Conservation (phyloP, 2,888 invertebrate species). For the Zhengitettix transpicula region DNA sequence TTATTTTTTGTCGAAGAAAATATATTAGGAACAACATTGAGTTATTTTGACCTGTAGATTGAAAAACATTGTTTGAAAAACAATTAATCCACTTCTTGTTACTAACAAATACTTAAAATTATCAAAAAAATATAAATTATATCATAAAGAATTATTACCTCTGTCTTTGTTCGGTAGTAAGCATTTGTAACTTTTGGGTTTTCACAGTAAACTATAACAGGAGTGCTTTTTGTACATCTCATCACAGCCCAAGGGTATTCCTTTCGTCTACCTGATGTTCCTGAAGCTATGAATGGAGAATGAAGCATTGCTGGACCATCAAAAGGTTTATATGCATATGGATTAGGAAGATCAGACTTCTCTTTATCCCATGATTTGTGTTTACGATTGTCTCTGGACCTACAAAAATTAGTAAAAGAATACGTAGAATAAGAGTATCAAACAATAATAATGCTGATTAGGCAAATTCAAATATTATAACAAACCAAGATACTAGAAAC, state of each 20-base stretch:
- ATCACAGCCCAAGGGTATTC: constrained; percentile 5
- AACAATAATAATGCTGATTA: too few species aligned
- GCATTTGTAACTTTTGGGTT: constrained; percentile 4
- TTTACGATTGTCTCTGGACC: not conserved
- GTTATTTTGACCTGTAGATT: too few species aligned
- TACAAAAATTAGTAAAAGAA: not conserved
- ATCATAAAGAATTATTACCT: not conserved
- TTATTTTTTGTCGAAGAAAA: too few species aligned
- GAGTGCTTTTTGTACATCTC: constrained; percentile 6
- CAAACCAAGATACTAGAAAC: too few species aligned
- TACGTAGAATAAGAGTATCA: too few species aligned
- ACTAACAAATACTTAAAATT: too few species aligned
- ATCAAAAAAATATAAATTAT: too few species aligned
- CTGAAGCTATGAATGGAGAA: constrained; percentile 4
- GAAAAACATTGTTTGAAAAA: too few species aligned
- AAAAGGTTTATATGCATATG: constrained; percentile 7
- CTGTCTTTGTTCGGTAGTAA: constrained; percentile 1
- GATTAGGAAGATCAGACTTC: not conserved
- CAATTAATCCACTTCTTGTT: too few species aligned
- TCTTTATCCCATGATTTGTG: constrained; percentile 2
- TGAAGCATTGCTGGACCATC: constrained; percentile 5
- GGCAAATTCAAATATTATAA: too few species aligned
- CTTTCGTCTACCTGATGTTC: constrained; percentile 2
- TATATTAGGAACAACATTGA: too few species aligned
- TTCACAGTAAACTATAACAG: constrained; percentile 6